A percentile compares a stretch with the other conserved stretches of the same genome.
Evolutionary conservation across 2,888 invertebrate species (phyloP).

Genomic region (Polyommatus iphigenia): DNA sequence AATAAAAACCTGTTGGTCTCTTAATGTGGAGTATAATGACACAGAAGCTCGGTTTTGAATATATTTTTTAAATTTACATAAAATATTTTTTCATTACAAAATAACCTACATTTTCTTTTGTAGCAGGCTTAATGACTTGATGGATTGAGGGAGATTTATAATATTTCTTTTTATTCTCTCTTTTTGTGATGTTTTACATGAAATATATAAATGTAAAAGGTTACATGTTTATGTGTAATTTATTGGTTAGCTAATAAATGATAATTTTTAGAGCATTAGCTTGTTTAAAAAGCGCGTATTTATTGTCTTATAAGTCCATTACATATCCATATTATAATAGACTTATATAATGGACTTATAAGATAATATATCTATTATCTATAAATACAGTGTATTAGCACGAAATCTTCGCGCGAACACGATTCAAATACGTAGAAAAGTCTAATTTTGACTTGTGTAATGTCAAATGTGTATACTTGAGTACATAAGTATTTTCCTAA

Average conservation of each 20-base stretch:
- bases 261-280: too few relatives aligned
- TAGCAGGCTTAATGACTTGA: constrained; percentile 10
- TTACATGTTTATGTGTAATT: background rate
- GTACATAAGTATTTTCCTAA: too few relatives aligned
- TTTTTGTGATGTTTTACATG: background rate
- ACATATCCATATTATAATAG: too few relatives aligned
- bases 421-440: too few relatives aligned
- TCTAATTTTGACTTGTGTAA: too few relatives aligned
- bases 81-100: constrained; percentile 24
- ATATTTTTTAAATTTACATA: constrained; percentile 1
- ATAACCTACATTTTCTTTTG: constrained; percentile 16
- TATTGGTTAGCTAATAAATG: background rate
- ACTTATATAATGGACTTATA: too few relatives aligned
- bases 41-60: constrained; percentile 12
- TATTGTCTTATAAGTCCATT: too few relatives aligned
- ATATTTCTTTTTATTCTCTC: background rate
- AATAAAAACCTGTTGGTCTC: constrained; percentile 21
- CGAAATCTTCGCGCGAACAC: too few relatives aligned
- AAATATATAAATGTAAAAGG: background rate
- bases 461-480: too few relatives aligned
- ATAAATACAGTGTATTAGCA: too few relatives aligned
- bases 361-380: too few relatives aligned
- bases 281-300: too few relatives aligned
- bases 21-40: constrained; percentile 24
- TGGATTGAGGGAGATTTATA: background rate